Evolutionary conservation across 2,113 vertebrate genomes (phyloP).

Genomic region (Theristicus caerulescens): DNA sequence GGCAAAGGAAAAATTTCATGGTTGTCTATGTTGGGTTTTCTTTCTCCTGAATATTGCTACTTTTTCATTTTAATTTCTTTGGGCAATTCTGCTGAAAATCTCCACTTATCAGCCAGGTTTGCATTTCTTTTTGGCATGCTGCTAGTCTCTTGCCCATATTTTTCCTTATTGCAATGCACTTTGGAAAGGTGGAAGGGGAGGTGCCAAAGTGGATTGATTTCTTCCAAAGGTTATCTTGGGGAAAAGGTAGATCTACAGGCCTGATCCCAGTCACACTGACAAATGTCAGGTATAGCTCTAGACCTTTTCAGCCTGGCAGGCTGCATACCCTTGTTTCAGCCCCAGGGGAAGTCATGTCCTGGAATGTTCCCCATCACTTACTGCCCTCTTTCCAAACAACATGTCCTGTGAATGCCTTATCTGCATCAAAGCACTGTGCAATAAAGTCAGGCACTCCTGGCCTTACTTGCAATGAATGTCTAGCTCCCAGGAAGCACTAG

Average conservation of each 20-base stretch:
- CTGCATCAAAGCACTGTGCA: neutral
- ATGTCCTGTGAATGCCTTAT: neutral
- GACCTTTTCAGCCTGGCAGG: neutral
- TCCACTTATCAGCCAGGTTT: neutral
- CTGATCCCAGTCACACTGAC: neutral
- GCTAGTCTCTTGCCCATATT: neutral
- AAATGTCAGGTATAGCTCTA: neutral
- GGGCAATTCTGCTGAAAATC: neutral
- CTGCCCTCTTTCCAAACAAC: neutral
- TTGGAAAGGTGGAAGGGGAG: neutral
- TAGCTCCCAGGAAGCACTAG: neutral
- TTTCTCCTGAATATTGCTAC: neutral
- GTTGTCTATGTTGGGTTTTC: neutral
- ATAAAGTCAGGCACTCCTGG: neutral
- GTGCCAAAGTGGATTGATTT: neutral
- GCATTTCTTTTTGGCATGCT: neutral
- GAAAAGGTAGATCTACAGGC: neutral
- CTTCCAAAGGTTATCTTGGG: neutral
- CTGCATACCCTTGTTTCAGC: neutral
- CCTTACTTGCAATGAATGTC: neutral
- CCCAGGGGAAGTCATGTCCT: neutral
- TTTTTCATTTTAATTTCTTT: neutral
- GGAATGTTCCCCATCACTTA: neutral
- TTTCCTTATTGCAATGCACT: neutral
- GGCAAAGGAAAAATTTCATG: neutral